phyloP scores from a whole-genome alignment of 2,113 vertebrate genomes.

The Platysternon megacephalum region DNA sequence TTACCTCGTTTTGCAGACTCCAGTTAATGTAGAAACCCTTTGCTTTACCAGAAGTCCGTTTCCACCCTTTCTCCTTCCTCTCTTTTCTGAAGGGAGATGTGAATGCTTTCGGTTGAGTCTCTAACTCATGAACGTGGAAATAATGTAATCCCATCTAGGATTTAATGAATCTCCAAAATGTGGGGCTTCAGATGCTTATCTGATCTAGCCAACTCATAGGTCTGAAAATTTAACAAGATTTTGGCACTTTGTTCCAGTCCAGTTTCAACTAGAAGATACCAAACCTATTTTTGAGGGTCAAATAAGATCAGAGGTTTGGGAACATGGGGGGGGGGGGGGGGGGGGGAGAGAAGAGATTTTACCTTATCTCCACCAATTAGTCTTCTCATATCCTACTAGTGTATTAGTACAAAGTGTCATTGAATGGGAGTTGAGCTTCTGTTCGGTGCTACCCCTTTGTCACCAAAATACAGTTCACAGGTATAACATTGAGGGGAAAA shows the following conservation, averaged over 20 bases:
- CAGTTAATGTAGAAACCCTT: background rate
- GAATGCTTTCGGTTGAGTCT: background rate
- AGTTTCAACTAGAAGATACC: background rate
- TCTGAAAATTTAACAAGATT: background rate
- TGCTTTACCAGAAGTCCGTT: background rate
- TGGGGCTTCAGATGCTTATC: background rate
- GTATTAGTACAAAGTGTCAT: background rate
- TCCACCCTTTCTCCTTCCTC: background rate
- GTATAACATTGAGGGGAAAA: background rate
- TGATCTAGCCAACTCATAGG: background rate
- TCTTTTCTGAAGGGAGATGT: background rate
- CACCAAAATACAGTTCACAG: slow-evolving; percentile 20
- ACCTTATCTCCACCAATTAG: background rate
- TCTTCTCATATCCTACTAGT: background rate
- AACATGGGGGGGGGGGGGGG: background rate
- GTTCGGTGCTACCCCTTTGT: background rate
- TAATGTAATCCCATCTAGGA: background rate
- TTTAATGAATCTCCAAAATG: background rate
- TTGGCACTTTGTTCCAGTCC: background rate
- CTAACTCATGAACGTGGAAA: background rate
- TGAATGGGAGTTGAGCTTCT: background rate
- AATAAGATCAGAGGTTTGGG: background rate
- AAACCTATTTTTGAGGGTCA: background rate
- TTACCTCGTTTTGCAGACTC: slow-evolving; percentile 21
- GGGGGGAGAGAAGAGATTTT: background rate